Evolutionary conservation across 2,113 vertebrate genomes (phyloP).

Genomic region (Aythya baeri): DNA sequence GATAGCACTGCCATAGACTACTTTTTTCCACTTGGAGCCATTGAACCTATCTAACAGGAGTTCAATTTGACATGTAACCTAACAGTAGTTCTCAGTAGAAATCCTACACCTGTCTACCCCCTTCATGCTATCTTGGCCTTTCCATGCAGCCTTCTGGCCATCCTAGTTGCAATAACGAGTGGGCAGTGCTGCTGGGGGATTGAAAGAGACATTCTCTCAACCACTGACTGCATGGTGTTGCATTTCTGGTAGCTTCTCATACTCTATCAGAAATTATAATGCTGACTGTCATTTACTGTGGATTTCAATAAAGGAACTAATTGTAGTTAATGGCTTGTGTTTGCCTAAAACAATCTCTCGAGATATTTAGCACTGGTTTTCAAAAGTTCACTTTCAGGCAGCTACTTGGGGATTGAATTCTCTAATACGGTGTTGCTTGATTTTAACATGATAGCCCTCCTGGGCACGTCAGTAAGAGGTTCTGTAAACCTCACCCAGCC

Average conservation of each 20-base stretch:
- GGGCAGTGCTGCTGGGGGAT: fast-evolving
- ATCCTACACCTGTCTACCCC: not conserved
- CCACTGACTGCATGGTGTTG: fast-evolving
- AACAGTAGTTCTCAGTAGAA: not conserved
- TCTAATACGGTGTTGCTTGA: not conserved
- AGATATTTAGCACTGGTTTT: not conserved
- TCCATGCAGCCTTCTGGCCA: not conserved
- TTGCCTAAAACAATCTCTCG: not conserved
- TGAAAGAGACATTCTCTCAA: not conserved
- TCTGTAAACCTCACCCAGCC: not conserved
- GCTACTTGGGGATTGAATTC: not conserved
- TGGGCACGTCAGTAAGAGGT: not conserved
- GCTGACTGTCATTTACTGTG: not conserved
- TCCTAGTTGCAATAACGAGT: not conserved
- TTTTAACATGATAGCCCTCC: not conserved
- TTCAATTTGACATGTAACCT: not conserved
- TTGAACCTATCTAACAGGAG: not conserved
- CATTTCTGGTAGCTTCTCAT: not conserved
- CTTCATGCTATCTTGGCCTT: not conserved
- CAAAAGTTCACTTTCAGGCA: not conserved
- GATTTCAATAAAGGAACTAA: not conserved
- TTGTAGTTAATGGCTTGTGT: not conserved
- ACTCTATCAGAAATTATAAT: not conserved
- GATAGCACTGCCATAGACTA: not conserved
- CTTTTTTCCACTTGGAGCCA: not conserved